Conservation (phyloP, 2,888 invertebrate genomes). For the Apantesis nais region DNA sequence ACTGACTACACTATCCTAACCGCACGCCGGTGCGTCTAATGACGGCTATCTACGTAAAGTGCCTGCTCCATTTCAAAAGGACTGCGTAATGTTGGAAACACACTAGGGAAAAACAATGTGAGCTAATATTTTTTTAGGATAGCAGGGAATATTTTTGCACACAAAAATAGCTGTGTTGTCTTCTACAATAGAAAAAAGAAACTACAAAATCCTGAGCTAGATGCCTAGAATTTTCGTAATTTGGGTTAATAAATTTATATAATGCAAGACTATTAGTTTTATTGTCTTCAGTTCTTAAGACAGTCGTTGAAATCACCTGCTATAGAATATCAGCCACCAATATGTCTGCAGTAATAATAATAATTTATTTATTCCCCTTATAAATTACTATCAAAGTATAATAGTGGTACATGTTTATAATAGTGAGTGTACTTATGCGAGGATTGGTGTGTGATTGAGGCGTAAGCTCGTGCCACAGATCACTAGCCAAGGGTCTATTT, state of each 20-base stretch:
- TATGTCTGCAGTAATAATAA: background rate
- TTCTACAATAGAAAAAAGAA: background rate
- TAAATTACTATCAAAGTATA: too few relatives aligned
- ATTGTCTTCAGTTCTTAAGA: background rate
- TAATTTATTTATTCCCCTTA: too few relatives aligned
- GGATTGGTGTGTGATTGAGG: too few relatives aligned
- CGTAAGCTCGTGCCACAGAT: too few relatives aligned
- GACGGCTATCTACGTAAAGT: constrained; percentile 47
- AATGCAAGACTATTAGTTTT: background rate
- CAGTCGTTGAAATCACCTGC: background rate
- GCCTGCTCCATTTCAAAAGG: constrained; percentile 40
- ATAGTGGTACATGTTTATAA: too few relatives aligned
- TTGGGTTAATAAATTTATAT: background rate
- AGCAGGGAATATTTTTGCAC: background rate
- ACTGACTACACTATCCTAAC: constrained; percentile 47
- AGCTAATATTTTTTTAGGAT: background rate
- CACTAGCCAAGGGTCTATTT: too few relatives aligned
- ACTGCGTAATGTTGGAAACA: constrained; percentile 33
- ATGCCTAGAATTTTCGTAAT: too few relatives aligned
- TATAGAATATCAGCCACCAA: background rate
- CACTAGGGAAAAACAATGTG: constrained; percentile 27
- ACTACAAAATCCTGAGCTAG: background rate
- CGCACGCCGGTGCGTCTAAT: constrained; percentile 39
- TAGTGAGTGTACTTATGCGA: too few relatives aligned
- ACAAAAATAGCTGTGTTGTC: background rate